Percentiles rank a stretch among this genome's conserved stretches.
These are phyloP conservation scores for Colius striatus DNA, from an alignment of 2,113 vertebrate genomes.

Conservation along the genomic window DNA sequence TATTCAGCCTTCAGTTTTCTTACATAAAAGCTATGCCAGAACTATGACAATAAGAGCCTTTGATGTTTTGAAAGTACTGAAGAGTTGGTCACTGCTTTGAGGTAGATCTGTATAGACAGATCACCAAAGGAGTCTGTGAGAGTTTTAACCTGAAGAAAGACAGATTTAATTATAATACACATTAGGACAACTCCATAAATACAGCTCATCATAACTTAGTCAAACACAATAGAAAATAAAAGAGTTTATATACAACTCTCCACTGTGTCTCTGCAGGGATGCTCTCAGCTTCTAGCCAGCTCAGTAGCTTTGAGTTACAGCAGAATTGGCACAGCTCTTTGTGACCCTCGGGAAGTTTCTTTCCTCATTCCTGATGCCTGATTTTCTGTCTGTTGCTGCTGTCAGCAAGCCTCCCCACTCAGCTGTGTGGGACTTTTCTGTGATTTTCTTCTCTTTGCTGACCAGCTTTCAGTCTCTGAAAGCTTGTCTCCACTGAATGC, in stretches of 20 bases:
- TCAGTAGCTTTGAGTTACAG: conserved; percentile 18
- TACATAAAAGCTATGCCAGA: neutral
- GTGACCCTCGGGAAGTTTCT: neutral
- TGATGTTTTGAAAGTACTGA: neutral
- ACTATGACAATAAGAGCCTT: neutral
- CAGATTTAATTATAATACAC: neutral
- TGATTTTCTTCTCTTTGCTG: neutral
- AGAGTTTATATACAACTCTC: neutral
- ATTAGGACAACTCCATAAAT: neutral
- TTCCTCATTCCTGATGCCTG: neutral
- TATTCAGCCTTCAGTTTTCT: neutral
- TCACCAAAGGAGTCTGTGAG: neutral
- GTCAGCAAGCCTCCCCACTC: neutral
- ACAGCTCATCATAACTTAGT: neutral
- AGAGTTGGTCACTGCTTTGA: neutral
- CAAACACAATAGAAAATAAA: neutral
- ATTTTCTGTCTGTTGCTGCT: neutral
- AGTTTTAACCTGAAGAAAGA: neutral
- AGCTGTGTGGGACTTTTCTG: neutral
- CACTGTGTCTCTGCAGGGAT: neutral
- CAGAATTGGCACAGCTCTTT: conserved; percentile 1
- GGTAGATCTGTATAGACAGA: neutral
- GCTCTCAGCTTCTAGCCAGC: conserved; percentile 31
- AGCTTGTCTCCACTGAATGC: neutral
- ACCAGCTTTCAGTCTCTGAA: neutral